Evolutionary conservation across 92 coral and sea anemone genomes (phyloP).

Genomic region (Epizoanthus rinbou): DNA sequence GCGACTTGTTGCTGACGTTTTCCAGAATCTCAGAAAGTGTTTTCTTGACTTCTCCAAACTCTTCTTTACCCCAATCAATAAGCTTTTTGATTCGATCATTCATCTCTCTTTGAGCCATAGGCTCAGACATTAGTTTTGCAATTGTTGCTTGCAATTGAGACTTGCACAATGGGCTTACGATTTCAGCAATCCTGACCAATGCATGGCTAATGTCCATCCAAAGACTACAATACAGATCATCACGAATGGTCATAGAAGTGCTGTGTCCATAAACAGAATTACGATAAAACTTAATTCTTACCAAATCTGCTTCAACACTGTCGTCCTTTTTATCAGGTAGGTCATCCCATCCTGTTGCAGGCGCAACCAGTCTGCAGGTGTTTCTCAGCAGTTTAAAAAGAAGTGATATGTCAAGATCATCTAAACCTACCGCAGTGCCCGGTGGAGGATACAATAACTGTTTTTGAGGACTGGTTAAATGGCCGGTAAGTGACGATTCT

Average conservation of each 20-base stretch:
- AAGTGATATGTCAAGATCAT: slow-evolving; percentile 2
- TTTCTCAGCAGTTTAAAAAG: slow-evolving; percentile 18
- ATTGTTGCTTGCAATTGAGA: not conserved
- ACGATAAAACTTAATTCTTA: slow-evolving; percentile 30
- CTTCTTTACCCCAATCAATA: not conserved
- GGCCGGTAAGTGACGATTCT: not conserved
- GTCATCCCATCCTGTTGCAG: slow-evolving; percentile 19
- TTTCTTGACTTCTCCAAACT: not conserved
- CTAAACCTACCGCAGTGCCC: not conserved
- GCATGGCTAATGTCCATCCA: slow-evolving; percentile 8
- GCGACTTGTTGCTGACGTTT: not conserved
- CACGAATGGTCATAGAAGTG: not conserved
- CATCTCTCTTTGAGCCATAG: slow-evolving; percentile 1
- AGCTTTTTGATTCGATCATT: not conserved
- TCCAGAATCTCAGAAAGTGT: not conserved
- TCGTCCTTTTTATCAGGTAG: slow-evolving; percentile 3
- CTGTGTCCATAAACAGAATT: slow-evolving; percentile 14
- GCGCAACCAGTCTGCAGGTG: not conserved
- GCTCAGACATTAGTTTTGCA: slow-evolving; percentile 8
- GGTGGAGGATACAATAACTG: slow-evolving; percentile 4
- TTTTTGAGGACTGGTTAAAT: slow-evolving; percentile 22
- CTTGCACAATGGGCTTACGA: not conserved
- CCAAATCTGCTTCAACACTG: slow-evolving; percentile 29
- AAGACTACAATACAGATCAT: not conserved
- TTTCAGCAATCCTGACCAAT: slow-evolving; percentile 9